Base-by-base conservation (phyloP, 2,888 invertebrate species). In the Drosophila quinaria region DNA sequence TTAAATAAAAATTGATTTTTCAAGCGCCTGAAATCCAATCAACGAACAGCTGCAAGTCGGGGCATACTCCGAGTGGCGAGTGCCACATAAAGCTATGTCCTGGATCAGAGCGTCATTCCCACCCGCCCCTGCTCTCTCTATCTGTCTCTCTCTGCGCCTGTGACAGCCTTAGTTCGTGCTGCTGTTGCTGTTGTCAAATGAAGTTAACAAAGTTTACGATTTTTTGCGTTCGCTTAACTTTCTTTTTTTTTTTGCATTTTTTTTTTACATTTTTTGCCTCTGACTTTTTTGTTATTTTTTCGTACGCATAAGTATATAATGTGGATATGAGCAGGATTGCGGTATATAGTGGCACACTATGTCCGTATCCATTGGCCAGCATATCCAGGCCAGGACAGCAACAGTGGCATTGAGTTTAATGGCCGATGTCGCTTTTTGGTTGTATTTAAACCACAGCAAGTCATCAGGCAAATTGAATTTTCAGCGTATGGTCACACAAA, bases 381-480 rank as follows among this genome's bases (percentile, higher is more conserved):
- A 25, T 41, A 59, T 46, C 17, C 39, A 19, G 66, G 67, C 25
- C 29, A 44, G 31, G 17, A 19, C 39, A 37, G 47, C 15, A 29
- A 19, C 49, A 63, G 56, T 56, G 80, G 80, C 80, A 80, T 78
- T 80, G 80, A 83, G 86, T 84, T 84, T 84, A 84, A 83, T 84
- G 83, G 73, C 73, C 84, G 78, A 79, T 80, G 84, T 86, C 86
- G 77, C 82, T 77, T 78, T 88, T 83, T 86, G 78, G 81, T 78
- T 77, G 78, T 78, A 77, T 85, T 85, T 80, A 83, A 88, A 85
- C 89, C 87, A 83, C 87, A 87, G 87, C 88, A 85, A 88, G 83
- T 90, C 90, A 90, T 90, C 90, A 91, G 82, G 90, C 81, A 91
- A 90, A 91, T 91, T 91, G 89, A 90, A 91, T 90, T 91, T 91